Evolutionary conservation across 1,140 invertebrate species (phyloP).

Genomic region (Lepidurus packardi): DNA sequence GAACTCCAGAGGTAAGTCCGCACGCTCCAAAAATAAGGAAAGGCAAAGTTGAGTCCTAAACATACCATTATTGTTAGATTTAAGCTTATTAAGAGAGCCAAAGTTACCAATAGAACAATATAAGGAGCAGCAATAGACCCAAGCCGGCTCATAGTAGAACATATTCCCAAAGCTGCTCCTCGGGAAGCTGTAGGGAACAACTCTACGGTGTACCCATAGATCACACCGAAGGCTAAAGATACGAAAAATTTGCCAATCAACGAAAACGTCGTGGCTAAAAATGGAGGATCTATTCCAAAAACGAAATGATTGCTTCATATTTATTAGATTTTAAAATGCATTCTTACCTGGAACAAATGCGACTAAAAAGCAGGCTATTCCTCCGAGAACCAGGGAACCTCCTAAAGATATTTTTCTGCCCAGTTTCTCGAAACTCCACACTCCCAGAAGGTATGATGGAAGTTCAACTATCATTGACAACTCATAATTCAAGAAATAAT

Average conservation of each 20-base stretch:
- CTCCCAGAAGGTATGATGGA: constrained; percentile 22
- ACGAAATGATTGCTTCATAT: too few relatives aligned
- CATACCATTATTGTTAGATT: not conserved
- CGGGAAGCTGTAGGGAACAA: constrained; percentile 34
- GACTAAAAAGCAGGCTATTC: constrained; percentile 16
- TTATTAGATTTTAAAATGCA: not conserved
- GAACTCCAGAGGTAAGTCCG: constrained; percentile 36
- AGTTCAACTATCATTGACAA: constrained; percentile 26
- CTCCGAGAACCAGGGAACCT: constrained; percentile 9
- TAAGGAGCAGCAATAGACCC: constrained; percentile 33
- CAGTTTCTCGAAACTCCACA: constrained; percentile 24
- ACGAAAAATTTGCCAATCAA: constrained; percentile 47
- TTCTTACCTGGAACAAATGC: constrained; percentile 2
- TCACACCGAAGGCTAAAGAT: constrained; percentile 44
- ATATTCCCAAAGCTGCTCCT: constrained; percentile 29
- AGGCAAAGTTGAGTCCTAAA: constrained; percentile 23
- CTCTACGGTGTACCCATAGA: constrained; percentile 40
- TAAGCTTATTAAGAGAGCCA: not conserved
- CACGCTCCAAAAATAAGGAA: constrained; percentile 36
- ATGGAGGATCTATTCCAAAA: constrained; percentile 30
- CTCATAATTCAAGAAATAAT: constrained; percentile 23
- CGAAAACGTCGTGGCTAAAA: constrained; percentile 37
- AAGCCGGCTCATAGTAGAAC: constrained; percentile 29
- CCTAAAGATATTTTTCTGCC: constrained; percentile 11
- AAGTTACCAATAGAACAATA: constrained; percentile 29